phyloP scores from a whole-genome alignment of 1,140 invertebrate genomes.

The Diachasma alloeum region DNA sequence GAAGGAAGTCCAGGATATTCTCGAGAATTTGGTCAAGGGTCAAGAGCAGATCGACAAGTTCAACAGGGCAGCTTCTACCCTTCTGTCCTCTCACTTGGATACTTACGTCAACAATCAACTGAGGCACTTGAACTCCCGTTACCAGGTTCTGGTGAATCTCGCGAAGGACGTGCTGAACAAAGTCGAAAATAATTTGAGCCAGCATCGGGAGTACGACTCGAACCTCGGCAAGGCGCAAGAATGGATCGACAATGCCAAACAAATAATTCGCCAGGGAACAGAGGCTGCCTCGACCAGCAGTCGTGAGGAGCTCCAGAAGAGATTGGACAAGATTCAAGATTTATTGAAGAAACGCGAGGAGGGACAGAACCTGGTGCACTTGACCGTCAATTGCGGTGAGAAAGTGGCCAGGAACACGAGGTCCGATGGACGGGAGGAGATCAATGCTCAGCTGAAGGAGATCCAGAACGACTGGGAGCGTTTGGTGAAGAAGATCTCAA shows the following conservation, averaged over 20 bases:
- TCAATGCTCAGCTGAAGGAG: conserved; percentile 87
- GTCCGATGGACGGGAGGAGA: conserved; percentile 87
- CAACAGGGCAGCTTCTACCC: conserved; percentile 77
- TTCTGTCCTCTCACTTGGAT: conserved; percentile 86
- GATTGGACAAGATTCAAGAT: conserved; percentile 84
- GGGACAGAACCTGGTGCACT: conserved; percentile 89
- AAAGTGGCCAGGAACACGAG: conserved; percentile 88
- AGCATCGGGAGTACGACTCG: conserved; percentile 85
- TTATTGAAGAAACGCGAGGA: conserved; percentile 85
- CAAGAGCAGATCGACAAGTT: conserved; percentile 86
- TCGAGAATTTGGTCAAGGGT: conserved; percentile 80
- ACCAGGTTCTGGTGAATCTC: conserved; percentile 88
- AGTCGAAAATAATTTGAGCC: conserved; percentile 88
- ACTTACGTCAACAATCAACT: conserved; percentile 92
- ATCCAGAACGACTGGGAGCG: conserved; percentile 93
- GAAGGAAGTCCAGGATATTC: conserved; percentile 79
- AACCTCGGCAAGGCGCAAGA: conserved; percentile 81
- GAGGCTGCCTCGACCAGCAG: conserved; percentile 81
- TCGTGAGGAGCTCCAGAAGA: conserved; percentile 83
- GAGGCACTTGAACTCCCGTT: conserved; percentile 88
- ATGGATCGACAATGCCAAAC: conserved; percentile 90
- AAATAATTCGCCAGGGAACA: conserved; percentile 82
- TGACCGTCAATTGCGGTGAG: conserved; percentile 91
- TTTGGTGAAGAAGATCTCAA: conserved; percentile 90
- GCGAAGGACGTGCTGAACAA: conserved; percentile 94